Percentiles rank a stretch among this genome's conserved stretches.
These are phyloP conservation scores for Meganola albula DNA, from an alignment of 2,888 invertebrate genomes.

Conservation along the genomic window DNA sequence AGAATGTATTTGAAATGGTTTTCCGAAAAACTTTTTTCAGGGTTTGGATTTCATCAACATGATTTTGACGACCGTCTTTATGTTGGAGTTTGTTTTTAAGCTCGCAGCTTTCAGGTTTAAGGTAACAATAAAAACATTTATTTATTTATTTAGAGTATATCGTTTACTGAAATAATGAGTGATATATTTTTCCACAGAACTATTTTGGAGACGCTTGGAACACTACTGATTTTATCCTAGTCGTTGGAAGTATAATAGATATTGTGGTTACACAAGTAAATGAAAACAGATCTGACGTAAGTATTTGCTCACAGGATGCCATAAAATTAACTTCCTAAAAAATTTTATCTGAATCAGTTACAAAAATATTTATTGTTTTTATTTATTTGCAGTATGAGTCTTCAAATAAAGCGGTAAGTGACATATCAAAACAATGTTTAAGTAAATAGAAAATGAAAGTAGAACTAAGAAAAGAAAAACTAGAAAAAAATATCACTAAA, in stretches of 20 bases:
- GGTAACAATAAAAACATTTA: constrained; percentile 67
- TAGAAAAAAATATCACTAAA: no score
- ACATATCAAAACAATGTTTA: no score
- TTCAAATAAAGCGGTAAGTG: constrained; percentile 20
- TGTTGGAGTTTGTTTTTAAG: constrained; percentile 98
- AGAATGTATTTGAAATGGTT: constrained; percentile 2
- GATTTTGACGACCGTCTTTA: constrained; percentile 97
- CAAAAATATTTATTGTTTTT: constrained; percentile 2
- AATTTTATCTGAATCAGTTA: no score
- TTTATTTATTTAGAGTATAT: not conserved
- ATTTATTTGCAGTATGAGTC: constrained; percentile 23
- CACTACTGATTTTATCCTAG: constrained; percentile 96
- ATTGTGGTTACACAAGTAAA: constrained; percentile 97
- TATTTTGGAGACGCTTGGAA: constrained; percentile 99
- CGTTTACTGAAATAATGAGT: not conserved
- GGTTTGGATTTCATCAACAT: constrained; percentile 95
- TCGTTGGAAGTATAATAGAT: constrained; percentile 96
- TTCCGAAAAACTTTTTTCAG: no score
- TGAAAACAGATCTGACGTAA: constrained; percentile 70
- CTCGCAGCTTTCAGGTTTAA: constrained; percentile 97
- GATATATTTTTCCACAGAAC: constrained; percentile 83
- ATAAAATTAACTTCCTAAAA: no score
- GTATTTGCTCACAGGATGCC: no score
- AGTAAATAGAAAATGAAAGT: no score
- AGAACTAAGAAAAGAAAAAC: no score